Evolutionary conservation across 2,797 vertebrate genomes (phyloP), one percentile per base, ranked within the genome.

Genomic region (Falco cherrug): DNA sequence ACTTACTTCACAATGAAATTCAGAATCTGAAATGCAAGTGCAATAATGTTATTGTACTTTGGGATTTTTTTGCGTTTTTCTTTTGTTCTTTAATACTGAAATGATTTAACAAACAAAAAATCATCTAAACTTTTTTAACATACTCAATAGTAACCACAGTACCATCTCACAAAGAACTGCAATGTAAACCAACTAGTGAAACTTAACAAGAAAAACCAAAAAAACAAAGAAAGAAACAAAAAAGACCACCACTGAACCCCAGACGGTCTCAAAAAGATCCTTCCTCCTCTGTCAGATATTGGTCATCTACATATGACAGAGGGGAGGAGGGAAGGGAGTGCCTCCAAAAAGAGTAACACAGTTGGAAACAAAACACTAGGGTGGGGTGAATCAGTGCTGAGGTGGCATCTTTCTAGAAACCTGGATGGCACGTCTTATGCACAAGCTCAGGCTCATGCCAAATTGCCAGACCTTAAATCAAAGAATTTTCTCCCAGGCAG

Each of bases 331-430:
- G 33, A 89, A 91, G 64, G 82, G 79, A 93, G 69, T 47, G 59
- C 22, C 87, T 86, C 67, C 1, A 1, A 84, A 91, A 85, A 57
- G 47, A 81, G 9, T 13, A 89, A 81, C 20, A 53, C 4, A 26
- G 48, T n/a, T 87, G 79, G 63, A 90, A 96, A 94, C 75, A 86
- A 83, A 94, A 91, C 79, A 59, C 13, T 54, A 6, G 48, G 89
- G 41, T 57, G 29, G 47, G 59, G 45, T 92, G 87, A 97, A 93
- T 95, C 95, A 95, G 87, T 73, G 94, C 93, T 95, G 95, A 96
- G 94, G 73, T 84, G 51, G 82, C 96, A 86, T 28, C 89, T 84
- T 85, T 75, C 56, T 41, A 77, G 64, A 95, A 91, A 90, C 70
- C 93, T 95, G 89, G 82, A 92, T 63, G 86, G 69, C 86, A 73